phyloP scores from a whole-genome alignment of 2,797 vertebrate species.

The Rousettus madagascariensis region DNA sequence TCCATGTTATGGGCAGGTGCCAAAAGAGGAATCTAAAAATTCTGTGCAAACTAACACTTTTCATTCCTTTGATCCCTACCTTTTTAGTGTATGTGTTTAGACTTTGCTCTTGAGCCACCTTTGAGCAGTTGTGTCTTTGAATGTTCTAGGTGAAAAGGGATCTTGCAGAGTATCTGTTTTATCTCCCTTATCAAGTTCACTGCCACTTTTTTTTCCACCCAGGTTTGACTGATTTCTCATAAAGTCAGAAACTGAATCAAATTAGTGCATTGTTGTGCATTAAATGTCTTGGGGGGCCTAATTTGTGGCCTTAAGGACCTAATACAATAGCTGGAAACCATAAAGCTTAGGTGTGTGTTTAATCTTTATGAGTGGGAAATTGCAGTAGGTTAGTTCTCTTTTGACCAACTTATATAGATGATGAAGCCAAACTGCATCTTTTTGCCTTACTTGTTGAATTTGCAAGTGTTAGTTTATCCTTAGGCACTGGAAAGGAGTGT shows the following conservation, averaged over 20 bases:
- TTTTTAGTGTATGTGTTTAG: background rate
- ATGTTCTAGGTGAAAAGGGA: background rate
- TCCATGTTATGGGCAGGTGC: background rate
- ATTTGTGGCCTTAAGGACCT: background rate
- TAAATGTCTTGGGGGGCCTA: background rate
- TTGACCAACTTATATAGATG: slow-evolving; percentile 1
- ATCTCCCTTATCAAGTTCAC: background rate
- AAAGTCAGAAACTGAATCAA: background rate
- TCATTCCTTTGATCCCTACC: background rate
- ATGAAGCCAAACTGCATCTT: background rate
- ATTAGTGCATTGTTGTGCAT: background rate
- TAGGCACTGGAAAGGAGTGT: background rate
- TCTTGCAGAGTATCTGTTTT: background rate
- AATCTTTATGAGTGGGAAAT: slow-evolving; percentile 1
- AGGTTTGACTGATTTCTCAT: slow-evolving; percentile 3
- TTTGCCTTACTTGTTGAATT: slow-evolving; percentile 29
- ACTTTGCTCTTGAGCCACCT: background rate
- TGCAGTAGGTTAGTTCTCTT: background rate
- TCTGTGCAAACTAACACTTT: background rate
- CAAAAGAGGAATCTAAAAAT: background rate
- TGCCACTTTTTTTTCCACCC: background rate
- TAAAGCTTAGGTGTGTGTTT: slow-evolving; percentile 19
- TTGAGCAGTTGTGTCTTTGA: background rate
- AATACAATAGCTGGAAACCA: background rate
- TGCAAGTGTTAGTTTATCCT: background rate